phyloP scores from a whole-genome alignment of 2,113 vertebrate genomes.

The Hirundichthys speculiger region DNA sequence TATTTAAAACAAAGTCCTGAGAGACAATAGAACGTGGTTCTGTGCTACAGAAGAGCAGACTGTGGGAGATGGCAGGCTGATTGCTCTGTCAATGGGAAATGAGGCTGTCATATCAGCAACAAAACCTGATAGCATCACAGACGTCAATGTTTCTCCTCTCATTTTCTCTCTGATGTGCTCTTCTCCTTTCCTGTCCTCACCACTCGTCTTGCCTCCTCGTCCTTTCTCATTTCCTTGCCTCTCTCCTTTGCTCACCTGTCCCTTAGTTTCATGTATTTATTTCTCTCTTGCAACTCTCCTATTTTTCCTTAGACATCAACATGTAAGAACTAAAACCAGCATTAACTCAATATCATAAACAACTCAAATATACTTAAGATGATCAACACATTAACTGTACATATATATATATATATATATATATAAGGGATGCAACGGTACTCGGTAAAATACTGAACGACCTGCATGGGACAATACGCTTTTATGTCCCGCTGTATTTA shows the following conservation, averaged over 20 bases:
- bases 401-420: too few relatives aligned
- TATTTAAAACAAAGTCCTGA: constrained; percentile 72
- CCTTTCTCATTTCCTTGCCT: constrained; percentile 52
- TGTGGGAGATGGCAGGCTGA: constrained; percentile 70
- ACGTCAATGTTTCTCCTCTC: constrained; percentile 72
- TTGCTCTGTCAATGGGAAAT: constrained; percentile 66
- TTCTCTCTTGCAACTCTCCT: too few relatives aligned
- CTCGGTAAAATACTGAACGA: too few relatives aligned
- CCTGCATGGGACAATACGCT: too few relatives aligned
- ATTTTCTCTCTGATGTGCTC: constrained; percentile 60
- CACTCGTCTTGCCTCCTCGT: constrained; percentile 15
- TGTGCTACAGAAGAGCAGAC: constrained; percentile 23
- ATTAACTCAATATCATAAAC: too few relatives aligned
- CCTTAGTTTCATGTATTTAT: neutral
- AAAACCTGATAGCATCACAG: constrained; percentile 70
- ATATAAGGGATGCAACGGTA: too few relatives aligned
- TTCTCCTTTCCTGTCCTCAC: constrained; percentile 56
- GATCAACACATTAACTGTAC: too few relatives aligned
- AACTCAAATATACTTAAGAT: too few relatives aligned
- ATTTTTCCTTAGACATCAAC: too few relatives aligned
- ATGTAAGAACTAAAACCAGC: too few relatives aligned
- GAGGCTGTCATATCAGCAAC: constrained; percentile 74
- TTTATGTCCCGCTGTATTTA: too few relatives aligned
- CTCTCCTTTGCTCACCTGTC: constrained; percentile 8
- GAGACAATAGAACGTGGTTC: constrained; percentile 64